Evolutionary conservation across 2,113 vertebrate species (phyloP), one percentile per base, ranked within the genome.

Genomic region (Symphodus melops): DNA sequence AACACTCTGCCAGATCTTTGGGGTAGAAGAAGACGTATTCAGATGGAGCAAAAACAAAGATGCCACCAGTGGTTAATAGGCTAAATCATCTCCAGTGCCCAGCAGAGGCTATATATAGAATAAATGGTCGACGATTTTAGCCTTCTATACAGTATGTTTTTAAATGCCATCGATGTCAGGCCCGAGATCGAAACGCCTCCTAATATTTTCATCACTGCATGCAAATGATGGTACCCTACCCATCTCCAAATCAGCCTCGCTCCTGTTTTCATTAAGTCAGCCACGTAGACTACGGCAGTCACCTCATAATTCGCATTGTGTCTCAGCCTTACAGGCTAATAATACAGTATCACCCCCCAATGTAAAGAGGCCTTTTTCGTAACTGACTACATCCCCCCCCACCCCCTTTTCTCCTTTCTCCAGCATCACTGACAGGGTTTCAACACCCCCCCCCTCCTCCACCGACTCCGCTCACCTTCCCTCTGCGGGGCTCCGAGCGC

Each of bases 401-500:
- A n/a, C n/a, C n/a, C 49, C 25, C 56, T 52, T 76, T 48, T 58
- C 59, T 79, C 78, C 81, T 87, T 79, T 86, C 81, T 87, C 68
- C 75, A 84, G 84, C 90, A 88, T 91, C 88, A 77, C 77, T 88
- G 87, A 88, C 76, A 87, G 76, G 36, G 74, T 82, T 72, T 69
- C 55, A 71, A 51, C 62, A 58, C 2, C 58, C 49, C 10, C 56
- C 54, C 21, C 59, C 71, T 44, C 74, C 46, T 21, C 81, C 72
- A 42, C 76, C 86, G 71, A 51, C 86, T 72, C 76, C 49, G 85
- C 95, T 96, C 94, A 97, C 96, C 96, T 91, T 95, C 95, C 87
- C 95, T 94, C 93, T 95, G 95, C 90, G 96, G 96, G 86, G 95
- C 96, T 92, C 95, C 96, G 80, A 97, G 94, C 68, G 94, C 94